Evolutionary conservation across 2,797 vertebrate species (phyloP), one percentile per base, ranked within the genome.

Genomic region (Micrastur ruficollis): DNA sequence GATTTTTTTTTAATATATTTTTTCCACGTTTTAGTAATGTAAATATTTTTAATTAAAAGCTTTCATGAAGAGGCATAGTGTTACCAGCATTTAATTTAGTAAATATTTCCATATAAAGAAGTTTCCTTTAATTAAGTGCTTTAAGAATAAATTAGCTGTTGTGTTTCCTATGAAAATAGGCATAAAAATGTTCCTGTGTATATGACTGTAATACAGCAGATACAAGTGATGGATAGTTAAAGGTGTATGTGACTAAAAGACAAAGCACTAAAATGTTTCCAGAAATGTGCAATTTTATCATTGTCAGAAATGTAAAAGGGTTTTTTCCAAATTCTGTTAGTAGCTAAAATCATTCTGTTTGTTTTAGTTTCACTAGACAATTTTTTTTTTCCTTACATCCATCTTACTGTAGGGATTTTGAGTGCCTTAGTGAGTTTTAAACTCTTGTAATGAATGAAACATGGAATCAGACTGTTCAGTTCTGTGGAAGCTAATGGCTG

Each of bases 311-410:
- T 59, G 18, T 50, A 34, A 71, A 87, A 72, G 46, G 5, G 8
- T 74, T 84, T 94, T 95, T 93, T n/a, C 56, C 34, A 8, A 78
- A 14, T 76, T 91, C 10, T 58, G 4, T 50, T 80, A 38, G 40
- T 90, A 95, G 61, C 92, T 90, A 93, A 92, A 97, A 95, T 93
- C 94, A 90, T 83, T 95, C 89, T 85, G 79, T 94, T 83, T 61
- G 47, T 47, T 93, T 96, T 83, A 81, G 46, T 96, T 98, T 93
- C 91, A 68, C 44, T 89, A 87, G 86, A 84, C 72, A 79, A 86
- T 67, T 21, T 49, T 52, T 36, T 36, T 91, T 88, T 90, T 75
- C 55, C 89, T 92, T 78, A 61, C 63, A 75, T 84, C 40, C 9
- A 11, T 93, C 81, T 85, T 81, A 71, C 75, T 94, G 74, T 88